phyloP scores from a whole-genome alignment of 2,113 vertebrate species.

The Melospiza georgiana region DNA sequence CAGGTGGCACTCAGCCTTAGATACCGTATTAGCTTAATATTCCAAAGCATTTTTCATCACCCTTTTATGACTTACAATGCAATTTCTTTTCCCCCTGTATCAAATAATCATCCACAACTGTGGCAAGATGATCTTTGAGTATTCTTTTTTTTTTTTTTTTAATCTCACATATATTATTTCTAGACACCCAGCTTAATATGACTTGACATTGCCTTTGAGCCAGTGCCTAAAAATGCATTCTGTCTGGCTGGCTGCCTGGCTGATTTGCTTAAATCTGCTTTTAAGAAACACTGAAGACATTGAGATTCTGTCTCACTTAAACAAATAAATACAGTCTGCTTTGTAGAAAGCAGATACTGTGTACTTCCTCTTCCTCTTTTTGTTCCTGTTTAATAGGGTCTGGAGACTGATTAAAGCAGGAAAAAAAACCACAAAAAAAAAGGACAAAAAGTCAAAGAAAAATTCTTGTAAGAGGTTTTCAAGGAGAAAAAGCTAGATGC shows the following conservation, averaged over 20 bases:
- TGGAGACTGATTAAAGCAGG: conserved; percentile 4
- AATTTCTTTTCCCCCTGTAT: not conserved
- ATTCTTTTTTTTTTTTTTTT: not conserved
- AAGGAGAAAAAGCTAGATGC: not conserved
- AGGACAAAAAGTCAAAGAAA: not conserved
- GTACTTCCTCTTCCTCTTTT: conserved; percentile 48
- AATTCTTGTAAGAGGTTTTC: not conserved
- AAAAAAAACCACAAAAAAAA: not conserved
- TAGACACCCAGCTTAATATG: conserved; percentile 25
- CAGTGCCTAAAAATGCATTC: conserved; percentile 54
- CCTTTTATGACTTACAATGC: not conserved
- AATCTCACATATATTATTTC: conserved; percentile 26
- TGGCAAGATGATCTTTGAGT: not conserved
- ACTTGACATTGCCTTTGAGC: conserved; percentile 32
- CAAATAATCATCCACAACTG: not conserved
- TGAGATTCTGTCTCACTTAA: conserved; percentile 53
- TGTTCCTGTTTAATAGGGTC: conserved; percentile 23
- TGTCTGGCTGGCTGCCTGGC: conserved; percentile 31
- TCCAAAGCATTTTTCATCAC: conserved; percentile 7
- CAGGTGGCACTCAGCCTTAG: not conserved
- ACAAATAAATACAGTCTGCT: conserved; percentile 63
- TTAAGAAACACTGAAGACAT: conserved; percentile 34
- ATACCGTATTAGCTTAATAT: not conserved
- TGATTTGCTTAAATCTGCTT: conserved; percentile 50
- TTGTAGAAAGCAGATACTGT: conserved; percentile 32